Conservation (phyloP, 64 coral and sea anemone genomes). For the Acropora tenuis region DNA sequence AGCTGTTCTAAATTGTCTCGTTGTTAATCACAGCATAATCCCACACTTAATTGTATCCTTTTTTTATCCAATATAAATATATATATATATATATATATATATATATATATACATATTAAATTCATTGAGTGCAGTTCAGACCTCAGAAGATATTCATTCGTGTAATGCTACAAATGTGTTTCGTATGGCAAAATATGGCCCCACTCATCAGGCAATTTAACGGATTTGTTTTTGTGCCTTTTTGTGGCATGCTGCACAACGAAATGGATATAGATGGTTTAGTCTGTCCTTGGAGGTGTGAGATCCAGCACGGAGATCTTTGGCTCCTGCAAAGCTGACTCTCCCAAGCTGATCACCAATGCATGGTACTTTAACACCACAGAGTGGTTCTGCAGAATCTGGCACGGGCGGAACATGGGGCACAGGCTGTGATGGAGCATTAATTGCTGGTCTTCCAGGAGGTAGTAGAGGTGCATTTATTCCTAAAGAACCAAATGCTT, state of each 20-base stretch:
- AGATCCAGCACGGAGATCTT: slow-evolving; percentile 38
- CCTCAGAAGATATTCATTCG: no score
- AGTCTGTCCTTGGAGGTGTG: slow-evolving; percentile 51
- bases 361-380: slow-evolving; percentile 46
- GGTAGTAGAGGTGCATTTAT: neutral
- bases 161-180: no score
- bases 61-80: no score
- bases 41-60: no score
- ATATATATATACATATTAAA: no score
- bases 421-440: slow-evolving; percentile 31
- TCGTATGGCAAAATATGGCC: no score
- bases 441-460: neutral
- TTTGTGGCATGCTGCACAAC: slow-evolving; percentile 41
- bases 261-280: slow-evolving; percentile 66
- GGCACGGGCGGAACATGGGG: slow-evolving; percentile 35
- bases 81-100: no score
- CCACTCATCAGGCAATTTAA: no score
- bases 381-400: slow-evolving; percentile 25
- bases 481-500: slow-evolving; percentile 11
- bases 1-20: neutral
- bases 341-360: slow-evolving; percentile 49
- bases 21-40: neutral
- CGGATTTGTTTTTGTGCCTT: no score
- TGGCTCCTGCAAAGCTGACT: slow-evolving; percentile 62
- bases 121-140: no score